Conservation (phyloP, 2,888 invertebrate species). For the Lasioglossum pauxillum region DNA sequence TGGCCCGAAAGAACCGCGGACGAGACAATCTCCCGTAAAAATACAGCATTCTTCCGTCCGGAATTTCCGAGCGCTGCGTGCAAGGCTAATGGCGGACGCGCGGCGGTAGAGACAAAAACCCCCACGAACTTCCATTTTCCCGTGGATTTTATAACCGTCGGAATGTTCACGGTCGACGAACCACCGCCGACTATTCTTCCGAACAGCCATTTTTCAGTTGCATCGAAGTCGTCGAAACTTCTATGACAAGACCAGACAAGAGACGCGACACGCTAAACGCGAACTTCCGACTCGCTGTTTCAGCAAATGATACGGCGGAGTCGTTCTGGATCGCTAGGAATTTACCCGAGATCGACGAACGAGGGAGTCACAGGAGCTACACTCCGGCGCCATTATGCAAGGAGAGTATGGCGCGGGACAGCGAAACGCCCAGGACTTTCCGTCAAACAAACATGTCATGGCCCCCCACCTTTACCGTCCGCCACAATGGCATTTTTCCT, state of each 20-base stretch:
- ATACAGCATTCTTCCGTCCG: not conserved
- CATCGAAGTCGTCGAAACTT: slow-evolving; percentile 13
- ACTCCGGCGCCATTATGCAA: not conserved
- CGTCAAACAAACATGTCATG: slow-evolving; percentile 16
- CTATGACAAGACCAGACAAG: not conserved
- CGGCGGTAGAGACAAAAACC: not conserved
- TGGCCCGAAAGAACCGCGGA: not conserved
- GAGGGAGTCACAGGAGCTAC: not conserved
- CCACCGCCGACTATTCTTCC: not conserved
- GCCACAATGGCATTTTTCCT: slow-evolving; percentile 18
- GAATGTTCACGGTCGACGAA: not conserved
- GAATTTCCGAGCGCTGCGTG: slow-evolving; percentile 1
- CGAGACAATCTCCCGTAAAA: slow-evolving; percentile 17
- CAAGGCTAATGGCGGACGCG: not conserved
- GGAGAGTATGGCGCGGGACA: not conserved
- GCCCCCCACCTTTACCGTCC: not conserved
- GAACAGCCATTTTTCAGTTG: slow-evolving; percentile 1
- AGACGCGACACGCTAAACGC: not conserved
- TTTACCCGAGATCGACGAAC: not conserved
- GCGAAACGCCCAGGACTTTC: slow-evolving; percentile 1
- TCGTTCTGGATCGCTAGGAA: not conserved
- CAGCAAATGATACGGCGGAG: not conserved
- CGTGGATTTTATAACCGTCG: not conserved
- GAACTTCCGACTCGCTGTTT: not conserved
- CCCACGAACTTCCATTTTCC: not conserved